These are phyloP conservation scores for Centruroides sculpturatus DNA, from an alignment of 1,140 invertebrate genomes.

Conservation along the genomic window DNA sequence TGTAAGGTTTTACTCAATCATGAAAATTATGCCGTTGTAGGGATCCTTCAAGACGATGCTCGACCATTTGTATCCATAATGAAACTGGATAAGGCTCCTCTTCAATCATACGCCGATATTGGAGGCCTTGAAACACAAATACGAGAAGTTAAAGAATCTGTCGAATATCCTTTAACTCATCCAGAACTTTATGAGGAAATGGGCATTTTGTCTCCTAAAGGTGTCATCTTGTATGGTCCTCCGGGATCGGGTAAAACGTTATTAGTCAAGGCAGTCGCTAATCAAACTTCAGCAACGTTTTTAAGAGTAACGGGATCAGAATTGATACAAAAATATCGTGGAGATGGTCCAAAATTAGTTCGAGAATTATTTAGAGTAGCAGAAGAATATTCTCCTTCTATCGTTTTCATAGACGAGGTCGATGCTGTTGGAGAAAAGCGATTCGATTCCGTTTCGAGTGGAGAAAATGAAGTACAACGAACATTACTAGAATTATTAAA, in stretches of 20 bases:
- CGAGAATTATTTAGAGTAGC: slow-evolving; percentile 94
- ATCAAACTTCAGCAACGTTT: slow-evolving; percentile 99
- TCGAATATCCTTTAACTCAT: slow-evolving; percentile 95
- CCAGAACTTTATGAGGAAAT: slow-evolving; percentile 99
- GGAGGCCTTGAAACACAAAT: slow-evolving; percentile 98
- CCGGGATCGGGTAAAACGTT: slow-evolving; percentile 98
- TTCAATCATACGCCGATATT: slow-evolving; percentile 99
- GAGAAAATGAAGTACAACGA: slow-evolving; percentile 97
- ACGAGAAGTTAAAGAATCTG: slow-evolving; percentile 99
- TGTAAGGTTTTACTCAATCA: slow-evolving; percentile 99
- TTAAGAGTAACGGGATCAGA: slow-evolving; percentile 96
- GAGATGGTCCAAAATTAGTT: slow-evolving; percentile 96
- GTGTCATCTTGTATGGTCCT: slow-evolving; percentile 95
- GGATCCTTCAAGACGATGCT: slow-evolving; percentile 93
- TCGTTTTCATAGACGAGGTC: slow-evolving; percentile 99
- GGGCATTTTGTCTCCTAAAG: slow-evolving; percentile 99
- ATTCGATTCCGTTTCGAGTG: slow-evolving; percentile 98
- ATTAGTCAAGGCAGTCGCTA: slow-evolving; percentile 96
- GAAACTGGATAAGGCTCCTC: slow-evolving; percentile 98
- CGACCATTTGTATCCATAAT: slow-evolving; percentile 99
- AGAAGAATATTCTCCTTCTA: slow-evolving; percentile 97
- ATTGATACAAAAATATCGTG: slow-evolving; percentile 98
- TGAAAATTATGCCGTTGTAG: slow-evolving; percentile 96
- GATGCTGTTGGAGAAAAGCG: slow-evolving; percentile 99
- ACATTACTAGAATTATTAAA: slow-evolving; percentile 99